Evolutionary conservation across 2,888 invertebrate genomes (phyloP).

Genomic region (Eupeodes luniger): DNA sequence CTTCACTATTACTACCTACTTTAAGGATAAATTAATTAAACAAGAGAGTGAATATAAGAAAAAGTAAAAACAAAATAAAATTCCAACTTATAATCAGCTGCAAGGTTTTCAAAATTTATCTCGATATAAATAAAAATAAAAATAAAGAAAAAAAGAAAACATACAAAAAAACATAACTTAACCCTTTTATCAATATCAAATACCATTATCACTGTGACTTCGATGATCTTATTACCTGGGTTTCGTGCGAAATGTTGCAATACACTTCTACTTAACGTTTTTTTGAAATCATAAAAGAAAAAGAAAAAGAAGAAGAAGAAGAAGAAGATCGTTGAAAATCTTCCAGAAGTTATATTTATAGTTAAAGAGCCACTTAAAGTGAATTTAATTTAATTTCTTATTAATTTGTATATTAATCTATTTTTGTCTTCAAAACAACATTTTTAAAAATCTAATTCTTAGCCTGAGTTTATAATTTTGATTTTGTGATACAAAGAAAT

Average conservation of each 20-base stretch:
- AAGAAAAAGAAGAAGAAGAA: background rate
- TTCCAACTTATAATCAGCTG: slow-evolving; percentile 46
- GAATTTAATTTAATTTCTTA: slow-evolving; percentile 9
- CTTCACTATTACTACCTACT: slow-evolving; percentile 41
- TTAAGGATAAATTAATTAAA: slow-evolving; percentile 74
- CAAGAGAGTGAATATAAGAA: slow-evolving; percentile 45
- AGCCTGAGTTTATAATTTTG: slow-evolving; percentile 45
- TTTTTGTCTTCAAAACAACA: slow-evolving; percentile 31
- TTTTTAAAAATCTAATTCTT: slow-evolving; percentile 39
- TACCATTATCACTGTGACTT: slow-evolving; percentile 59
- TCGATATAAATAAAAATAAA: slow-evolving; percentile 35
- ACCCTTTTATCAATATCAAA: slow-evolving; percentile 70
- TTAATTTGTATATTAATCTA: slow-evolving; percentile 38
- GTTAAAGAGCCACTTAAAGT: slow-evolving; percentile 17
- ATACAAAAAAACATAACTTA: slow-evolving; percentile 24
- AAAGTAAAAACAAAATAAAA: background rate
- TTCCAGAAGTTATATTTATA: slow-evolving; percentile 5
- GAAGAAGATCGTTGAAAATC: background rate
- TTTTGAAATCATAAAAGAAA: slow-evolving; percentile 10
- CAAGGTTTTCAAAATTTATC: slow-evolving; percentile 46
- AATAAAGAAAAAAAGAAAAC: background rate
- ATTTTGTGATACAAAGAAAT: background rate
- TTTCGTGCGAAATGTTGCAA: slow-evolving; percentile 49
- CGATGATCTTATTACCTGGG: slow-evolving; percentile 51
- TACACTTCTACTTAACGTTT: slow-evolving; percentile 58